Base-by-base conservation (phyloP, 2,113 vertebrate genomes). In the Aphelocoma coerulescens region DNA sequence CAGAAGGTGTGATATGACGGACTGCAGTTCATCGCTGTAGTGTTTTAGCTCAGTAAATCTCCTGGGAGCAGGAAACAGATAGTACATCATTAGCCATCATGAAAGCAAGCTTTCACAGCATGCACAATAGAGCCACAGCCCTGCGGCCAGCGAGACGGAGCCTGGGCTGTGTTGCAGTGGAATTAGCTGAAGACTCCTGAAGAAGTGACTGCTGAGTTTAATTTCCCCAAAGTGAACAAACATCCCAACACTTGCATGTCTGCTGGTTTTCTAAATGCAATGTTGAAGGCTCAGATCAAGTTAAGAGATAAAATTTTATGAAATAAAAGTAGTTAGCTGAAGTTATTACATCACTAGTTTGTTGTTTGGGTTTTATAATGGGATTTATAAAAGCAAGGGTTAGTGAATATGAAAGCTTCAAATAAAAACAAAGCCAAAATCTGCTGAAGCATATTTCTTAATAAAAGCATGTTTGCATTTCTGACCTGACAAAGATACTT, bases 11-110 rank as follows among this genome's bases (percentile, higher is more conserved):
- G 99, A 99, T 68, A 99, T 98, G 97, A 99, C 98, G 39, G 98
- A 98, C 97, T 99, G 99, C 54, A 99, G 98, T 93, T 99, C 98
- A 89, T 99, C 99, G 23, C 99, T 99, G 92, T 99, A 99, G 94
- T 99, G 99, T 95, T 99, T 99, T 76, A 99, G 98, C 72, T 99
- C 99, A 79, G 98, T 98, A 83, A 99, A 99, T 69, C 98, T 98
- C 96, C 99, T 99, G 96, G 55, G 89, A 97, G 97, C 73, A 88
- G 95, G 74, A 98, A 97, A 89, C 63, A 96, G 95, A 95, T 35
- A 96, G 96, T 96, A 87, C 62, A 97, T 96, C 81, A 93, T 96
- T 95, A 97, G 94, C 44, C 94, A 96, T 72, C 89, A 92, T 41
- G 85, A 97, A 97, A 93, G 91, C 61, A 89, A 92, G 81, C 35